These are phyloP conservation scores for Haplochromis vanheusdeni DNA, from an alignment of 2,113 vertebrate genomes.

Conservation along the genomic window DNA sequence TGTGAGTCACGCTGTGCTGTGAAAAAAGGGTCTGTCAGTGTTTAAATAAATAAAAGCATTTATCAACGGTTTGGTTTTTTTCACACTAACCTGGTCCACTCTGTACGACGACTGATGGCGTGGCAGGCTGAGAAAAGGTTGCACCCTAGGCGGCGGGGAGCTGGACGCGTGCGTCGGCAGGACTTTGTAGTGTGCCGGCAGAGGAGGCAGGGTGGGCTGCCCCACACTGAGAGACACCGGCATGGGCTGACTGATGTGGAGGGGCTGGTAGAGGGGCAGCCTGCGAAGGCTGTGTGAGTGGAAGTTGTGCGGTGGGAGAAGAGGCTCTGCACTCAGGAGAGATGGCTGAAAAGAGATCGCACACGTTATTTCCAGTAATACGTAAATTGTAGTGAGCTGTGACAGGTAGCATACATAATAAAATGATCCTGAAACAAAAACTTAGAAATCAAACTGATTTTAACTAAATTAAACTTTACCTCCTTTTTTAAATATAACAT, in stretches of 20 bases:
- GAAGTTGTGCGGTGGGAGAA: conserved; percentile 63
- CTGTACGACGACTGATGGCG: conserved; percentile 47
- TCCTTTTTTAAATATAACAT: not conserved
- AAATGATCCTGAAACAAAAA: not conserved
- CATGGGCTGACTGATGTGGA: conserved; percentile 69
- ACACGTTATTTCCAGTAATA: not conserved
- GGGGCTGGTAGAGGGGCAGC: conserved; percentile 67
- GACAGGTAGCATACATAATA: not conserved
- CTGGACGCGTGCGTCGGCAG: conserved; percentile 25
- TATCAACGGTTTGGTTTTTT: accelerated
- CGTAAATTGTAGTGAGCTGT: not conserved
- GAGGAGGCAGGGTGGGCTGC: conserved; percentile 47
- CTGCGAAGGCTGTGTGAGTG: conserved; percentile 66
- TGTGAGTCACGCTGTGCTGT: not conserved
- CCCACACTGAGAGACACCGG: conserved; percentile 55
- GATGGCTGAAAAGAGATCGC: conserved; percentile 34
- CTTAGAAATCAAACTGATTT: not conserved
- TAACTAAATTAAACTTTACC: not conserved
- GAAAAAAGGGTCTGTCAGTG: not conserved
- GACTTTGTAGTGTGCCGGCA: conserved; percentile 35
- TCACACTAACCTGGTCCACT: conserved; percentile 57
- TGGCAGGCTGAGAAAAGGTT: conserved; percentile 63
- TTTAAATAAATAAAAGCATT: not conserved
- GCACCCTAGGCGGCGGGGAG: conserved; percentile 26
- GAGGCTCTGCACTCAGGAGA: conserved; percentile 59